Conservation (phyloP, 2,888 invertebrate species). For the Bellardia pandia region DNA sequence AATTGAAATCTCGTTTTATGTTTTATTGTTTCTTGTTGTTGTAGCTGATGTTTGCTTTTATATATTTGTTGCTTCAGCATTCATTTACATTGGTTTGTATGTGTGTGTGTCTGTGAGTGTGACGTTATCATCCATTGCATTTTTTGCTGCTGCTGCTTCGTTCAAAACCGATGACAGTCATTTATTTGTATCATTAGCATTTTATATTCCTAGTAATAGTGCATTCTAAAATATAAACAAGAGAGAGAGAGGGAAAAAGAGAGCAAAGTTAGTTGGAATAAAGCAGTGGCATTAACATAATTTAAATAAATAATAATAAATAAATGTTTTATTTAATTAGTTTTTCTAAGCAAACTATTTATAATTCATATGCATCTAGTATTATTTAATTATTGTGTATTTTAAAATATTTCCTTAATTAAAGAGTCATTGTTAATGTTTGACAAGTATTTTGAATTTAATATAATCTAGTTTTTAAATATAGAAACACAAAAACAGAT, state of each 20-base stretch:
- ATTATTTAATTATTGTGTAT: background rate
- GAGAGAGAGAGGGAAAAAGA: conserved; percentile 9
- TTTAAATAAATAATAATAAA: conserved; percentile 6
- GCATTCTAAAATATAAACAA: conserved; percentile 37
- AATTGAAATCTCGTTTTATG: conserved; percentile 69
- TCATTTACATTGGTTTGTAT: conserved; percentile 11
- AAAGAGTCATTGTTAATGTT: background rate
- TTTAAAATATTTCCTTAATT: background rate
- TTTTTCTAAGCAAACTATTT: conserved; percentile 3
- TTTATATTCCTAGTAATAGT: conserved; percentile 27
- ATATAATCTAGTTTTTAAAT: too few species aligned
- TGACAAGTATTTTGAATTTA: too few species aligned
- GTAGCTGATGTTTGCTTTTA: conserved; percentile 9
- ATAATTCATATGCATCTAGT: background rate
- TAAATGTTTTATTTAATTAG: conserved; percentile 40
- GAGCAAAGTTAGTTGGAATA: conserved; percentile 3
- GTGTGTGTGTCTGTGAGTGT: conserved; percentile 6
- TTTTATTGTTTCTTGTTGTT: conserved; percentile 29
- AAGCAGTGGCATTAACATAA: conserved; percentile 18
- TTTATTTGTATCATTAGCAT: conserved; percentile 56
- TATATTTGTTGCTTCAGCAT: conserved; percentile 34
- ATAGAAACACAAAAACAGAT: too few species aligned
- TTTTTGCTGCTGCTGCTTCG: conserved; percentile 13
- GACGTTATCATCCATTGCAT: conserved; percentile 49
- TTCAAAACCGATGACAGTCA: conserved; percentile 46